These are phyloP conservation scores for Pollenia griseotomentosa DNA, from an alignment of 2,888 invertebrate species.

Conservation along the genomic window DNA sequence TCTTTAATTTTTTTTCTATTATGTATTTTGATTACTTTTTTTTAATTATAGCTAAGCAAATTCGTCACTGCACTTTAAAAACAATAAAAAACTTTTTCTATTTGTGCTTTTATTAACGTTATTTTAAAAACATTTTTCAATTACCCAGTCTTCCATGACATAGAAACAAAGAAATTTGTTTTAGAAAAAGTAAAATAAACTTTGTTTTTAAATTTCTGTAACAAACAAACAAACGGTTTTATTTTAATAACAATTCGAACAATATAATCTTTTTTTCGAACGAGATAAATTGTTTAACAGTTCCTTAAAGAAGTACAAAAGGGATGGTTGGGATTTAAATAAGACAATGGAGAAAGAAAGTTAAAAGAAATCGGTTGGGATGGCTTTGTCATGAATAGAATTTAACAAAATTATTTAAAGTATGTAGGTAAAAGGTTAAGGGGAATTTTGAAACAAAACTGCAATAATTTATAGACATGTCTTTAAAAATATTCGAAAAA, in stretches of 20 bases:
- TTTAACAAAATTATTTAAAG: no score
- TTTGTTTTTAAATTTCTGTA: slow-evolving; percentile 9
- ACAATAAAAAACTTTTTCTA: background rate
- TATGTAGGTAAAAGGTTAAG: no score
- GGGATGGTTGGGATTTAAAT: background rate
- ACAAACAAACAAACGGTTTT: slow-evolving; percentile 34
- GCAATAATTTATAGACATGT: no score
- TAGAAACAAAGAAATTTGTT: slow-evolving; percentile 23
- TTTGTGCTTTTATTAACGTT: slow-evolving; percentile 19
- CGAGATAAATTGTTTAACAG: slow-evolving; percentile 6
- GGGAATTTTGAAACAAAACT: no score
- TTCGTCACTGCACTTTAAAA: background rate
- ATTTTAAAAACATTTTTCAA: slow-evolving; percentile 63
- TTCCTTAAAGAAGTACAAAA: background rate
- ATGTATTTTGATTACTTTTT: background rate
- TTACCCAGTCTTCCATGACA: slow-evolving; percentile 62
- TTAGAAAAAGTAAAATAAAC: slow-evolving; percentile 29
- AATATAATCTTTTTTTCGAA: background rate
- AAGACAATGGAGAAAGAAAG: slow-evolving; percentile 15
- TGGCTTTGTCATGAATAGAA: no score
- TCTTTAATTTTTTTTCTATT: background rate
- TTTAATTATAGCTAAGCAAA: background rate
- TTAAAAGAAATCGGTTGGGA: background rate
- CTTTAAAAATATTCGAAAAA: no score
- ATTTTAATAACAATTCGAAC: slow-evolving; percentile 55